These are phyloP conservation scores for Aplocera efformata DNA, from an alignment of 2,888 invertebrate species.

Conservation along the genomic window DNA sequence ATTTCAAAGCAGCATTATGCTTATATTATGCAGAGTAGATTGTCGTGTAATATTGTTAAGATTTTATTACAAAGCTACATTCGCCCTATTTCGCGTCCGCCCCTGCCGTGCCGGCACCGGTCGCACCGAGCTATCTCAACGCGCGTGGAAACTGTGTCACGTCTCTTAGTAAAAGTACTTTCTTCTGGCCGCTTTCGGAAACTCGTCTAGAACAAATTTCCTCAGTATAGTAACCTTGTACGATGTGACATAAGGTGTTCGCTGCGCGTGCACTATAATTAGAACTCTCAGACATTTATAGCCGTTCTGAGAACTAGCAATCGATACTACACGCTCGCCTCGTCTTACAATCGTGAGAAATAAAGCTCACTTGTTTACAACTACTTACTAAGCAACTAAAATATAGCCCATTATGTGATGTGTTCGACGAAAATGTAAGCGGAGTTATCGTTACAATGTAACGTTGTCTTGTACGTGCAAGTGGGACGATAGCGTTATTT, in stretches of 20 bases:
- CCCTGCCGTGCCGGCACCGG: slow-evolving; percentile 24
- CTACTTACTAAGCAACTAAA: slow-evolving; percentile 23
- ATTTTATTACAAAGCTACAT: slow-evolving; percentile 33
- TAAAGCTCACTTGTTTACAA: slow-evolving; percentile 29
- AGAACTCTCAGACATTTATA: slow-evolving; percentile 52
- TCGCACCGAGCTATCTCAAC: slow-evolving; percentile 27
- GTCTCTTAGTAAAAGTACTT: slow-evolving; percentile 77
- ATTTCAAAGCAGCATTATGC: too few relatives aligned
- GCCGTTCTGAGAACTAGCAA: slow-evolving; percentile 52
- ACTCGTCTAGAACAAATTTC: slow-evolving; percentile 69
- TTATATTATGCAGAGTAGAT: slow-evolving; percentile 7
- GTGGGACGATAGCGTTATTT: slow-evolving; percentile 18
- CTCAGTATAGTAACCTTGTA: slow-evolving; percentile 69
- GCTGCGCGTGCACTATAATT: slow-evolving; percentile 60
- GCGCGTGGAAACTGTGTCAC: slow-evolving; percentile 76
- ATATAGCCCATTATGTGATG: slow-evolving; percentile 15
- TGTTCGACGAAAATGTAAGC: slow-evolving; percentile 25
- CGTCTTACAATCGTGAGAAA: slow-evolving; percentile 39
- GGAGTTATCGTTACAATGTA: slow-evolving; percentile 21
- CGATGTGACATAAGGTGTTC: slow-evolving; percentile 68
- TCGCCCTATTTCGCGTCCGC: slow-evolving; percentile 29
- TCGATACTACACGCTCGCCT: slow-evolving; percentile 45
- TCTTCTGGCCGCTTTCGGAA: slow-evolving; percentile 78
- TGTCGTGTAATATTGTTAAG: slow-evolving; percentile 11
- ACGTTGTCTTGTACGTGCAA: slow-evolving; percentile 8